Base-by-base conservation (phyloP, 2,797 vertebrate genomes). In the Ficedula albicollis region DNA sequence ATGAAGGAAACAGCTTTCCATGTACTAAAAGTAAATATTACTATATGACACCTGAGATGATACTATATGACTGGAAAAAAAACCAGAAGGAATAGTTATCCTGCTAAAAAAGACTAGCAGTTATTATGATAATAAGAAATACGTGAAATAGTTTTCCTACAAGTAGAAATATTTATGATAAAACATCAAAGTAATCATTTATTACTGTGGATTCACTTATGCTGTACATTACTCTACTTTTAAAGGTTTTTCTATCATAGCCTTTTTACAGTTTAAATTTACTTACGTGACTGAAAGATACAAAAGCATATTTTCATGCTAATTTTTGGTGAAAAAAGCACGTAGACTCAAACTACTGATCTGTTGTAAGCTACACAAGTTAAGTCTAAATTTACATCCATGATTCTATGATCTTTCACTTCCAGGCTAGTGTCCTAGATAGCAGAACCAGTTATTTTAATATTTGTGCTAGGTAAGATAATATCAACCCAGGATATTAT, bases 11-110 rank as follows among this genome's bases (percentile, higher is more conserved):
- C 2, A 49, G 7, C 14, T 74, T 86, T 84, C 32, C 68, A 4
- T 20, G 3, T 46, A 54, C 79, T 77, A 11, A 44, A 51, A 66
- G 6, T 39, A 73, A 72, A 22, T 44, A 44, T 20, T 54, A 25
- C 8, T 32, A 6, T 59, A 25, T 56, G 51, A 72, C 38, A 78
- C 4, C 23, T 78, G 49, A 36, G 19, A 59, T 78, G 17, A 11
- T 36, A 54, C 5, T 56, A 1, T n/a, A 20, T 54, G 7, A 29
- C 23, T 54, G n/a, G n/a, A 64, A 67, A 69, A 43, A 39, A 44
- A 2, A 0, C 10, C 15, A 26, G 23, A 38, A 75, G 4, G 11
- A 43, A 56, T 72, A 3, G 3, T 13, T 81, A 8, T 69, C 36
- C 14, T 55, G 30, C 13, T 26, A 43, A 70, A 51, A 75, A 58